Conservation (phyloP, 2,888 invertebrate species). For the Folsomia manolachei region DNA sequence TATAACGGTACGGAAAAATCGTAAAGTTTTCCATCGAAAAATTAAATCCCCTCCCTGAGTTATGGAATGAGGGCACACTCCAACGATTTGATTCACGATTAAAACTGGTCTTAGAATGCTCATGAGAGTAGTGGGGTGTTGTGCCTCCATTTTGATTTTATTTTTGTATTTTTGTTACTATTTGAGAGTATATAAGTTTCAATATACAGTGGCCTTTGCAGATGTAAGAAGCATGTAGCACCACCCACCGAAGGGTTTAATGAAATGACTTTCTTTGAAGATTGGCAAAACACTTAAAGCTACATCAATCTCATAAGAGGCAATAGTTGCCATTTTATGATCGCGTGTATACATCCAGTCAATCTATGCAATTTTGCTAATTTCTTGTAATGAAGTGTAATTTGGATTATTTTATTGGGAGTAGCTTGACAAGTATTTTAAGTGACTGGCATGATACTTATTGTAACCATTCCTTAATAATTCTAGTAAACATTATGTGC, state of each 20-base stretch:
- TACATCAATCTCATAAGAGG: too few relatives aligned
- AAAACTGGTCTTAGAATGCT: conserved; percentile 38
- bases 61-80: conserved; percentile 46
- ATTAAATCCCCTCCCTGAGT: conserved; percentile 33
- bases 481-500: too few relatives aligned
- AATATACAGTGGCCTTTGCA: too few relatives aligned
- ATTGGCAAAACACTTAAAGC: too few relatives aligned
- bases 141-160: not conserved
- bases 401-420: not conserved
- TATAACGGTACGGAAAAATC: conserved; percentile 33
- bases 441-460: too few relatives aligned
- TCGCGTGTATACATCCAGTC: not conserved
- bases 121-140: conserved; percentile 19
- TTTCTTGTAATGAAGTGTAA: not conserved
- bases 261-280: too few relatives aligned
- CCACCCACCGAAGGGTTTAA: too few relatives aligned
- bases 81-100: conserved; percentile 43
- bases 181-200: too few relatives aligned
- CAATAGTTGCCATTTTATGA: not conserved
- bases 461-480: too few relatives aligned
- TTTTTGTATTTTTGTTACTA: too few relatives aligned
- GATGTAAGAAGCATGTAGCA: too few relatives aligned
- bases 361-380: not conserved
- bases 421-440: too few relatives aligned
- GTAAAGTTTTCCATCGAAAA: conserved; percentile 37